A percentile compares a stretch with the other conserved stretches of the same genome.
phyloP scores from a whole-genome alignment of 1,140 invertebrate genomes.

The Mamestra configurata region DNA sequence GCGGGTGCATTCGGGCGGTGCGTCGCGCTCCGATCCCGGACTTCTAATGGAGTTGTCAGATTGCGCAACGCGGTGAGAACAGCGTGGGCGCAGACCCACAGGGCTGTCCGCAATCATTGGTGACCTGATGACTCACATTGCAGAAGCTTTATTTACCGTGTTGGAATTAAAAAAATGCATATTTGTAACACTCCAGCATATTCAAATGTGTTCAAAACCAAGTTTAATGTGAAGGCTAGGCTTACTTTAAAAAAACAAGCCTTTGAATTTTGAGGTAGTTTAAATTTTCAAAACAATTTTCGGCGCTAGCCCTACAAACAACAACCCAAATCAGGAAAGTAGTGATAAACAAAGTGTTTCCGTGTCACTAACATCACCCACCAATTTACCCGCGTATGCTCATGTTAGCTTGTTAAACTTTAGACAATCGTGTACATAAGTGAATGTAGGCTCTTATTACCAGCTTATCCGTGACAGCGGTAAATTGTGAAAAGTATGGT shows the following conservation, averaged over 20 bases:
- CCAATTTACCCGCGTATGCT: constrained; percentile 42
- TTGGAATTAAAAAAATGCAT: background rate
- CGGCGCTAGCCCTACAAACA: constrained; percentile 45
- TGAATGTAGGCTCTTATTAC: constrained; percentile 54
- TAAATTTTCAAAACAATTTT: background rate
- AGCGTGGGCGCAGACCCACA: constrained; percentile 64
- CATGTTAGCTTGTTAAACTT: constrained; percentile 48
- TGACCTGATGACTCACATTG: constrained; percentile 35
- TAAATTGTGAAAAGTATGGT: constrained; percentile 56
- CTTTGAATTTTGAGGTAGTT: background rate
- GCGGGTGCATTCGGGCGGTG: constrained; percentile 63
- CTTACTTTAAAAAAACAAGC: too few relatives aligned
- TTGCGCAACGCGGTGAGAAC: constrained; percentile 78
- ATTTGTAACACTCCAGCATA: background rate
- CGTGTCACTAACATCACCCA: constrained; percentile 53
- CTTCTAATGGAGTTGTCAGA: constrained; percentile 82
- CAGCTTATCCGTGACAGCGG: constrained; percentile 54
- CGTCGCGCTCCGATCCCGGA: constrained; percentile 66
- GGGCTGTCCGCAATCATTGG: constrained; percentile 52
- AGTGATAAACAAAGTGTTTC: constrained; percentile 67
- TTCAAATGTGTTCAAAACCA: background rate
- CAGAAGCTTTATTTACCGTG: background rate
- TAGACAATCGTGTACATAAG: constrained; percentile 49
- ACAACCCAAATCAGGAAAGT: constrained; percentile 54
- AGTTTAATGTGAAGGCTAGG: too few relatives aligned